phyloP scores from a whole-genome alignment of 2,113 vertebrate genomes.

The Xiphophorus couchianus region DNA sequence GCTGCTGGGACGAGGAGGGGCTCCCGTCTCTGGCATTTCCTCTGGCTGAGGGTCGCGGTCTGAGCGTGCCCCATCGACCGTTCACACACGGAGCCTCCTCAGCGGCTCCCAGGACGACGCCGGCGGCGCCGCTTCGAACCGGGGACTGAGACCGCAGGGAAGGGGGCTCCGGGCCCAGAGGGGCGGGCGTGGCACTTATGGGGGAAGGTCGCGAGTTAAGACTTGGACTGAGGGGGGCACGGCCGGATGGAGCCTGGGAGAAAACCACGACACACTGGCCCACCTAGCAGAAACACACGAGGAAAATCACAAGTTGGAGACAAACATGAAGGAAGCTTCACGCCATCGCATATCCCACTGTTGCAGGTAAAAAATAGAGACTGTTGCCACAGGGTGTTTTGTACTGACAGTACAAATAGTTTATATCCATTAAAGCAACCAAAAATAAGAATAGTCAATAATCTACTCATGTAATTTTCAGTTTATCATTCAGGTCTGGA shows the following conservation, averaged over 20 bases:
- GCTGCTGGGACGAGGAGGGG: constrained; percentile 87
- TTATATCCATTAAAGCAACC: no score
- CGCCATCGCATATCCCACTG: not conserved
- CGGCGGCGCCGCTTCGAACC: constrained; percentile 76
- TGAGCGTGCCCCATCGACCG: constrained; percentile 94
- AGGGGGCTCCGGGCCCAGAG: constrained; percentile 87
- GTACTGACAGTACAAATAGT: no score
- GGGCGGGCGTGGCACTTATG: constrained; percentile 93
- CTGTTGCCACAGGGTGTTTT: no score
- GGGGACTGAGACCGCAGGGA: constrained; percentile 94
- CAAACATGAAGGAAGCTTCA: not conserved
- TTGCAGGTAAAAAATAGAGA: no score
- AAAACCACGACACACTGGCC: constrained; percentile 98
- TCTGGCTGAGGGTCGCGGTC: constrained; percentile 83
- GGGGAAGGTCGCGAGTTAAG: constrained; percentile 96
- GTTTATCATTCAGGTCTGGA: no score
- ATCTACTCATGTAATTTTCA: no score
- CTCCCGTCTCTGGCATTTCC: constrained; percentile 90
- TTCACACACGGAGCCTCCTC: constrained; percentile 97
- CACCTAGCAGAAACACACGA: constrained; percentile 80
- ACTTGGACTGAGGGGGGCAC: constrained; percentile 95
- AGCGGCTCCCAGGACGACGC: constrained; percentile 74
- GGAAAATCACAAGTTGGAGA: not conserved
- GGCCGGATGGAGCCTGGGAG: constrained; percentile 95
- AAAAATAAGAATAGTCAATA: no score